Evolutionary conservation across 2,797 vertebrate species (phyloP), one percentile per base, ranked within the genome.

Genomic region (Chaetophractus vellerosus): DNA sequence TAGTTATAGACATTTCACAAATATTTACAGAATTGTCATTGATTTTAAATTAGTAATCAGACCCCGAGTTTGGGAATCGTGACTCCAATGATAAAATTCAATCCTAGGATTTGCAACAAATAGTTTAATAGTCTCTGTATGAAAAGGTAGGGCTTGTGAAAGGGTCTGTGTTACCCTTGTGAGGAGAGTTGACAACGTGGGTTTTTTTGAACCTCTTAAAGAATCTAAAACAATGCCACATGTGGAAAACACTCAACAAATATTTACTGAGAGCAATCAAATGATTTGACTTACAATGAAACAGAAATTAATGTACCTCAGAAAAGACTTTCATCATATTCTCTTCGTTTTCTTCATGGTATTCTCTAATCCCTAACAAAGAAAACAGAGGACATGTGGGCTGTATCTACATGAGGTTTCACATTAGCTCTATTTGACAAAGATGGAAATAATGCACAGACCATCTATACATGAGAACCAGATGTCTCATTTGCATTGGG

Each of bases 401-500:
- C n/a, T 41, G 2, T 50, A 19, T 80, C 57, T 64, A 31, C 19
- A 50, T 3, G 68, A 95, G 33, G 28, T 26, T 96, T 91, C 71
- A 23, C 55, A 75, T 68, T 64, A 78, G n/a, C 45, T 89, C 86
- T 74, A 88, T 86, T 90, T 94, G 64, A 94, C 79, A 91, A 83
- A 93, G 86, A 92, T 31, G 74, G 59, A 61, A 82, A 75, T 33
- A 48, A 74, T 38, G 14, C 48, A 38, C 15, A 7, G n/a, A 55
- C 41, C 24, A 33, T 88, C 78, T 71, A n/a, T n/a, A 19, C 24
- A 57, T 9, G 41, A 83, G 71, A 95, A 81, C 80, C 94, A 97
- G 94, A 96, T 95, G 64, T 91, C 79, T 92, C 88, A 78, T 95
- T 95, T 89, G 82, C 86, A 96, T 80, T 89, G 85, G 61, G 15